Conservation (phyloP, 2,113 vertebrate genomes). For the Leucopsar rothschildi region DNA sequence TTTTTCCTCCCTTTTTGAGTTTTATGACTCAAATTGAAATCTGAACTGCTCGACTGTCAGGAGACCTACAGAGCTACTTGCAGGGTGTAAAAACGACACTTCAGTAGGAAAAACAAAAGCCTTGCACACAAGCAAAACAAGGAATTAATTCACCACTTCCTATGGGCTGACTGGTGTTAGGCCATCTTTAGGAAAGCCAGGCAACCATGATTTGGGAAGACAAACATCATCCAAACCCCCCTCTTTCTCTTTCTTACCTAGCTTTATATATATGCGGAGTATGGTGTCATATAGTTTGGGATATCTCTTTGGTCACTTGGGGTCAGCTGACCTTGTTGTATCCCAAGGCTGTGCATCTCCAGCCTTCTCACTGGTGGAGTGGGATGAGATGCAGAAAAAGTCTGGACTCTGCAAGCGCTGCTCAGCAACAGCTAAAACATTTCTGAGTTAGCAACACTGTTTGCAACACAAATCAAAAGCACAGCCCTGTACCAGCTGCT, state of each 20-base stretch:
- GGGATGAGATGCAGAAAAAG: background rate
- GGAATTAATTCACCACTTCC: background rate
- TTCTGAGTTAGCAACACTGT: background rate
- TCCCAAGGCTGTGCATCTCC: background rate
- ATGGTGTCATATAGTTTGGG: rapidly evolving
- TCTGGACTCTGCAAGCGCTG: background rate
- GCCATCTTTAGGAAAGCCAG: background rate
- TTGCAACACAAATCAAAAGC: background rate
- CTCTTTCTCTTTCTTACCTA: background rate
- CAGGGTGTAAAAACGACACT: background rate
- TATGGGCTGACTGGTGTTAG: background rate
- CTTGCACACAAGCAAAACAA: rapidly evolving
- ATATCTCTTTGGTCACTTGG: background rate
- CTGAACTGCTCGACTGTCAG: background rate
- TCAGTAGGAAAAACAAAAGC: background rate
- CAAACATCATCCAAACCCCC: background rate
- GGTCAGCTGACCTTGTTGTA: background rate
- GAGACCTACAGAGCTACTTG: background rate
- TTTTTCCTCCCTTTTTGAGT: background rate
- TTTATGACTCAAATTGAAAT: background rate
- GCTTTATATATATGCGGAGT: background rate
- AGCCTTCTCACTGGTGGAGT: rapidly evolving
- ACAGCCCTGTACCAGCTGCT: background rate
- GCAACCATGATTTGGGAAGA: background rate
- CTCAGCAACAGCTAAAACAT: background rate